Conservation (phyloP, 1,140 invertebrate species). For the Drosophila mauritiana region DNA sequence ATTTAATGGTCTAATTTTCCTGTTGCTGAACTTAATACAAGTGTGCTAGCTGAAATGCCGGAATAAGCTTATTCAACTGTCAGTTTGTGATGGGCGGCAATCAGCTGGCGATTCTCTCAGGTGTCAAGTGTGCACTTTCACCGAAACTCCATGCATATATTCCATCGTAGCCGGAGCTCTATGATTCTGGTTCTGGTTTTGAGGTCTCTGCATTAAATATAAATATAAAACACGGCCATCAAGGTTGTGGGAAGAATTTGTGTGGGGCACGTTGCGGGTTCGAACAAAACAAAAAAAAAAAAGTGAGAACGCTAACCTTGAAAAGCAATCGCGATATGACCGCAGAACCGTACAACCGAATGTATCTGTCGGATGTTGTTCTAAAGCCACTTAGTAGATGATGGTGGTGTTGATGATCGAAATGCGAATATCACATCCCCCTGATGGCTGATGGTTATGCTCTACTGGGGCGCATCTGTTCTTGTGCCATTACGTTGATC, state of each 20-base stretch:
- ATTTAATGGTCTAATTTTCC: conserved; percentile 8
- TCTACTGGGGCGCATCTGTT: conserved; percentile 34
- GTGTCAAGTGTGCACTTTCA: conserved; percentile 66
- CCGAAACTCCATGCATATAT: conserved; percentile 67
- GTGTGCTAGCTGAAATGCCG: not conserved
- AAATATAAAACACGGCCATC: conserved; percentile 6
- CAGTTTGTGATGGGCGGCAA: not conserved
- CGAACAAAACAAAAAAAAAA: not conserved
- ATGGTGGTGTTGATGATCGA: not conserved
- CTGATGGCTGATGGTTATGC: conserved; percentile 41
- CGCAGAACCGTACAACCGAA: conserved; percentile 25
- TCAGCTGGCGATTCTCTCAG: conserved; percentile 63
- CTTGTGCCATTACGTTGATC: conserved; percentile 17
- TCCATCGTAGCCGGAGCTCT: conserved; percentile 22
- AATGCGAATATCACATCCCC: conserved; percentile 15
- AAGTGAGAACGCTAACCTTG: conserved; percentile 53
- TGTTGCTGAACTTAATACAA: not conserved
- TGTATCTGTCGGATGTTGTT: conserved; percentile 26
- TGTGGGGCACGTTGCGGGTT: conserved; percentile 28
- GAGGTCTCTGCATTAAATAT: conserved; percentile 26
- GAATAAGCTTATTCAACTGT: conserved; percentile 2
- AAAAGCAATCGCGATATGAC: conserved; percentile 31
- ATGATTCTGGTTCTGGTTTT: conserved; percentile 5
- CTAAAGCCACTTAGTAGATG: conserved; percentile 9
- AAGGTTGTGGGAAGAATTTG: conserved; percentile 51